Conservation (phyloP, 1,140 invertebrate genomes). For the Temnothorax nylanderi region DNA sequence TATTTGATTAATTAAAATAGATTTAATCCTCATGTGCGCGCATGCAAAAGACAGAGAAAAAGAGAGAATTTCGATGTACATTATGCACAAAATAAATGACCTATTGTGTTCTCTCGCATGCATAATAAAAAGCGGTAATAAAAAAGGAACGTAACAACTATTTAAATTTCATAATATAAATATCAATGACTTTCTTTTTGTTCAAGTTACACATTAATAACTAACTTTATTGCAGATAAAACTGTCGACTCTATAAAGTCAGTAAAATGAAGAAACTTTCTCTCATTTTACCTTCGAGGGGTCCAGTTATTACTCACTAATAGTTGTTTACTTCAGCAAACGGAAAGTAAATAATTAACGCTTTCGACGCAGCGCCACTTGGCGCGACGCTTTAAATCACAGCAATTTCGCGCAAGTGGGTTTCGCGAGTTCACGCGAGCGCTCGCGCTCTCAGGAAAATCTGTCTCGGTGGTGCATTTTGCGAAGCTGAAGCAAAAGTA, state of each 20-base stretch:
- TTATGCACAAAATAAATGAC: background rate
- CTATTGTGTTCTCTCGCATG: background rate
- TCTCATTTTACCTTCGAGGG: background rate
- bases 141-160: background rate
- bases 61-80: background rate
- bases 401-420: constrained; percentile 59
- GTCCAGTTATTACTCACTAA: constrained; percentile 37
- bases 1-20: constrained; percentile 20
- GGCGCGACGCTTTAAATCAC: constrained; percentile 18
- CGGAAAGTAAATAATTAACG: constrained; percentile 15
- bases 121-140: background rate
- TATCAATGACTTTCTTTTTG: background rate
- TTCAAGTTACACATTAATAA: background rate
- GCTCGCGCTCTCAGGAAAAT: constrained; percentile 34
- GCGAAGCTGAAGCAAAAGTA: constrained; percentile 34
- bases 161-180: background rate
- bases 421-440: constrained; percentile 4
- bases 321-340: constrained; percentile 43
- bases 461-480: constrained; percentile 64
- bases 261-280: background rate
- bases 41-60: background rate
- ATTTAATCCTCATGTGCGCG: background rate
- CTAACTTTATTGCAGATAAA: background rate
- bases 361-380: constrained; percentile 17
- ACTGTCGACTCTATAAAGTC: background rate